Percentiles rank a stretch among this genome's conserved stretches.
These are phyloP conservation scores for Holothuria glaberrima DNA, from an alignment of 35 echinoderm and acorn worm genomes.

Conservation along the genomic window DNA sequence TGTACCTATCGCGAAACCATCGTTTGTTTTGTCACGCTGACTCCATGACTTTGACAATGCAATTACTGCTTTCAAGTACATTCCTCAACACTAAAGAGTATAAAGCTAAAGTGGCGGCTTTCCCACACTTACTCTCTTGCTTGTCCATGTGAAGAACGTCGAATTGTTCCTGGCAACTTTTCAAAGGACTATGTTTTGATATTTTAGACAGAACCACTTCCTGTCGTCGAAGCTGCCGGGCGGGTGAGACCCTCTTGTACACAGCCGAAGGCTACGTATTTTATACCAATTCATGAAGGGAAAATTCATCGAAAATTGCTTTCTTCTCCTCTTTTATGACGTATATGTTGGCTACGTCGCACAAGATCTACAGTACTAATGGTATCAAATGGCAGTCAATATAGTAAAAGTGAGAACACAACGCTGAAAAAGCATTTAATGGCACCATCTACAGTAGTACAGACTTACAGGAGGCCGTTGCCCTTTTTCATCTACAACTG, in stretches of 20 bases:
- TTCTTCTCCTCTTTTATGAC: too few relatives aligned
- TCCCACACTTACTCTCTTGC: not conserved
- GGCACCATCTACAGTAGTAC: too few relatives aligned
- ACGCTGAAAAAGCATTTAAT: too few relatives aligned
- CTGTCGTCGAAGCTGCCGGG: not conserved
- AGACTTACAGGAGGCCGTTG: too few relatives aligned
- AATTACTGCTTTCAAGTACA: slow-evolving; percentile 26
- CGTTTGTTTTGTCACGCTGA: slow-evolving; percentile 44
- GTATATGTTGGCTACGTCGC: too few relatives aligned
- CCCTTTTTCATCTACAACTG: too few relatives aligned
- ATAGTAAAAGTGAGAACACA: too few relatives aligned
- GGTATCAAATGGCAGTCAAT: too few relatives aligned
- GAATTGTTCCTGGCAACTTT: not conserved
- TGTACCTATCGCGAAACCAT: not conserved
- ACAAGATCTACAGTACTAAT: too few relatives aligned
- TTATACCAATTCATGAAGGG: too few relatives aligned
- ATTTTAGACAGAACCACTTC: not conserved
- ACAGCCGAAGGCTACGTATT: slow-evolving; percentile 33
- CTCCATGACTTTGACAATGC: slow-evolving; percentile 37
- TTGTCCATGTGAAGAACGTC: slow-evolving; percentile 10
- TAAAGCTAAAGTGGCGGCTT: not conserved
- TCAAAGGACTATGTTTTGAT: slow-evolving; percentile 46
- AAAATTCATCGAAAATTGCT: too few relatives aligned
- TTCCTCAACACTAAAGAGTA: slow-evolving; percentile 5
- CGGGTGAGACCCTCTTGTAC: slow-evolving; percentile 1